Evolutionary conservation across 1,140 invertebrate species (phyloP), one percentile per base, ranked within the genome.

Genomic region (Heliconius hewitsoni): DNA sequence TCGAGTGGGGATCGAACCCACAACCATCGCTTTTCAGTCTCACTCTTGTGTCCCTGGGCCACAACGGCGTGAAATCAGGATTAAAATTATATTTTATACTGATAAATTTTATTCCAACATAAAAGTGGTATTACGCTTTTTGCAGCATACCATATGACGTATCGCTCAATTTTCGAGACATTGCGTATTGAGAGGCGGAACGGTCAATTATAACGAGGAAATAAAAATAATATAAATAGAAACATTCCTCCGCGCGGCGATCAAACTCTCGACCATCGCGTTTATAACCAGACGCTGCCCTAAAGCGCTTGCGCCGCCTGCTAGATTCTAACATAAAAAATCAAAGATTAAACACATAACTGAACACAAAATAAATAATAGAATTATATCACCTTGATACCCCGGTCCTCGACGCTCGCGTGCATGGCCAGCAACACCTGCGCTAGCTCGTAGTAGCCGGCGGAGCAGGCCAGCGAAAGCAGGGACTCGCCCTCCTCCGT

Each of bases 401-500:
- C 98, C 70, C 98, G 96, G 93, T 99, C 98, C 95, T 99, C 98
- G 70, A 99, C 98, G 95, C 99, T 99, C 50, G 98, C 98, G 94
- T 98, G 98, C 98, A 99, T 99, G 50, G 98, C 98, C 86, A 99
- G 95, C 84, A 99, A 95, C 87, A 99, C 98, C 96, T 98, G 98
- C 81, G 98, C 98, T 82, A 99, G 95, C 93, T 99, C 98, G 95
- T 97, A 98, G 95, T 98, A 98, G 50, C 98, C 98, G 71, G 98
- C 98, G 75, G 98, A 98, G 94, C 98, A 99, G 72, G 98, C 98
- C 82, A 99, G 96, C 18, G 98, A 98, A 42, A 99, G 95, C 70
- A 99, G 95, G 87, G 97, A 98, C 93, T 99, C 98, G 81, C 98
- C 98, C 91, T 99, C 98, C 94, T 99, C 98, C 52, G 98, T 98